Evolutionary conservation across 2,888 invertebrate species (phyloP).

Genomic region (Sinopyrophorus schimmeli): DNA sequence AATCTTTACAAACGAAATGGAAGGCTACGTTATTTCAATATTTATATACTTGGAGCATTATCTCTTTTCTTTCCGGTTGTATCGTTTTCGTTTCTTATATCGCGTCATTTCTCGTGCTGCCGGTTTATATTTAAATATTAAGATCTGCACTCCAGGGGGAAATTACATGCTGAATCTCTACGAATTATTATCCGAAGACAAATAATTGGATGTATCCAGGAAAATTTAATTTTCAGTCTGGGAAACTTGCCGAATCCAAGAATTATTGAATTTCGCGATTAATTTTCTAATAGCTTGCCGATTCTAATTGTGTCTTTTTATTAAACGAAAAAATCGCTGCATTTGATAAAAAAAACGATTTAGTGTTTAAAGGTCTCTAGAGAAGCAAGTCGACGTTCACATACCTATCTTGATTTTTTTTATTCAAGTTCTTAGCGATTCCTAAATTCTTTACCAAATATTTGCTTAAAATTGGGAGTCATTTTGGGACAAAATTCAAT

Average conservation of each 20-base stretch:
- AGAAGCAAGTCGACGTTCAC: too few relatives aligned
- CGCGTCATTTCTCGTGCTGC: conserved; percentile 39
- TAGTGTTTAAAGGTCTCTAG: too few relatives aligned
- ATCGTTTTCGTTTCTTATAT: conserved; percentile 33
- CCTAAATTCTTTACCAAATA: too few relatives aligned
- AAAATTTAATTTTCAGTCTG: conserved; percentile 27
- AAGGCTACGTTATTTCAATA: conserved; percentile 39
- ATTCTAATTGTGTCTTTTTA: too few relatives aligned
- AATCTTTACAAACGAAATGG: conserved; percentile 34
- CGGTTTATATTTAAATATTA: conserved; percentile 43
- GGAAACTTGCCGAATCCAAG: conserved; percentile 12
- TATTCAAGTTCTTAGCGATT: too few relatives aligned
- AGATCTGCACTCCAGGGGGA: conserved; percentile 40
- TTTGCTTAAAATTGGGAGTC: too few relatives aligned
- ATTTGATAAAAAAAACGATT: too few relatives aligned
- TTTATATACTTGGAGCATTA: conserved; percentile 39
- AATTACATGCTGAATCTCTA: conserved; percentile 37
- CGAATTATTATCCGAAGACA: conserved; percentile 34
- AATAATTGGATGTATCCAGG: conserved; percentile 30
- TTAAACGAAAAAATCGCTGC: too few relatives aligned
- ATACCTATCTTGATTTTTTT: too few relatives aligned
- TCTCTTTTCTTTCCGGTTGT: conserved; percentile 32
- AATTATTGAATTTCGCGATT: not conserved
- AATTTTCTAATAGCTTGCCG: too few relatives aligned
- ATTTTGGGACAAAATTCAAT: too few relatives aligned